A percentile compares a stretch with the other conserved stretches of the same genome.
These are phyloP conservation scores for Pundamilia nyererei DNA, from an alignment of 2,113 vertebrate genomes.

Conservation along the genomic window DNA sequence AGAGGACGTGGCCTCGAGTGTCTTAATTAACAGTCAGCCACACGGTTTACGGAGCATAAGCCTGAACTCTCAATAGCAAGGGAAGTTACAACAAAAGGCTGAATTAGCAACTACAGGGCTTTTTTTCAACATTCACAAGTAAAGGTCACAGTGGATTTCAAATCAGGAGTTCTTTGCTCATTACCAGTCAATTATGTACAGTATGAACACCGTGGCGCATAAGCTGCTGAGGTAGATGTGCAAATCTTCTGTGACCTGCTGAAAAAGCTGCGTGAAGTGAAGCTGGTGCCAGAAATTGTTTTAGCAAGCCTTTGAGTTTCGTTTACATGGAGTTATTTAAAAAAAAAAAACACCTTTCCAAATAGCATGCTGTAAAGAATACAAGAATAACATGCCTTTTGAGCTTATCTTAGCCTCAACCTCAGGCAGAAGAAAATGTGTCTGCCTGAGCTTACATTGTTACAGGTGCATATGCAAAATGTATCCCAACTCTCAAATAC, in stretches of 20 bases:
- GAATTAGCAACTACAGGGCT: constrained; percentile 44
- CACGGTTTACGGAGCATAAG: constrained; percentile 40
- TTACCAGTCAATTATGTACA: constrained; percentile 53
- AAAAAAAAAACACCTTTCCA: neutral
- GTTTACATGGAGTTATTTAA: neutral
- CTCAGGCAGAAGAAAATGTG: constrained; percentile 4
- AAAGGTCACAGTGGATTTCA: constrained; percentile 64
- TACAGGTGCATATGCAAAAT: neutral
- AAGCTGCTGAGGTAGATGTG: neutral
- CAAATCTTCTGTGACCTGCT: neutral
- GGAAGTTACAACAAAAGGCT: constrained; percentile 55
- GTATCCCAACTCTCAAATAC: neutral
- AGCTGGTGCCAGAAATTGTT: fast-evolving
- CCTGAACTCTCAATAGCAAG: constrained; percentile 28
- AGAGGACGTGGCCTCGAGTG: constrained; percentile 29
- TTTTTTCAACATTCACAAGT: constrained; percentile 5
- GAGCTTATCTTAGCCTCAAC: neutral
- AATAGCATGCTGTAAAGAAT: neutral
- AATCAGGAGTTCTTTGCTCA: constrained; percentile 49
- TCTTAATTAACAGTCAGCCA: constrained; percentile 62
- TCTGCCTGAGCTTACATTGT: neutral
- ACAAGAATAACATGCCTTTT: neutral
- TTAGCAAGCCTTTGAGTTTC: neutral
- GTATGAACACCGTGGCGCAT: constrained; percentile 3
- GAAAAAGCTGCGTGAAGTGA: neutral